Percentiles rank a stretch among this genome's conserved stretches.
Evolutionary conservation across 2,888 invertebrate genomes (phyloP).

Genomic region (Minunthozetes semirufus): DNA sequence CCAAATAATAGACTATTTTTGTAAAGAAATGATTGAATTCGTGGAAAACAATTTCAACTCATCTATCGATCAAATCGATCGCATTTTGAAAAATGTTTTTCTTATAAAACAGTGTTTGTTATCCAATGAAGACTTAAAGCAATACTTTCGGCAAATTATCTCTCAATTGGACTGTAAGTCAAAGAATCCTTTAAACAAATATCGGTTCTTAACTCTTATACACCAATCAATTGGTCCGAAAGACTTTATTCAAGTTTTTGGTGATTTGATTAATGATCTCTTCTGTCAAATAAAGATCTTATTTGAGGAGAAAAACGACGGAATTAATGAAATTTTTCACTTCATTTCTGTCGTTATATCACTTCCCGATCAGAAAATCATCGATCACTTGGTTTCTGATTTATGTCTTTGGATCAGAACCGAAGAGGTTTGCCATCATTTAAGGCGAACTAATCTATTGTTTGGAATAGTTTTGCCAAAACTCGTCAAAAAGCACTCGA

Average conservation of each 20-base stretch:
- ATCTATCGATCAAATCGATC: slow-evolving; percentile 5
- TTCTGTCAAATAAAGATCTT: neutral
- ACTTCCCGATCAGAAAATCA: neutral
- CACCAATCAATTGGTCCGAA: slow-evolving; percentile 18
- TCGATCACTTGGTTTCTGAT: neutral
- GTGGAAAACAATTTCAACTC: slow-evolving; percentile 17
- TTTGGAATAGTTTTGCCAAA: slow-evolving; percentile 29
- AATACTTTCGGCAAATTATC: neutral
- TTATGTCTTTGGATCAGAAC: slow-evolving; percentile 10
- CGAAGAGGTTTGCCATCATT: neutral
- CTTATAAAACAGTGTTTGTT: slow-evolving; percentile 6
- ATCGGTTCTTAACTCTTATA: neutral
- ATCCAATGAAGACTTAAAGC: neutral
- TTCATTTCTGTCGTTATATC: slow-evolving; percentile 15
- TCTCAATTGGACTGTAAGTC: slow-evolving; percentile 11
- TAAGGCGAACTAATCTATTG: neutral
- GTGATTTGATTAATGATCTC: neutral
- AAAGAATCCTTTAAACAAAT: slow-evolving; percentile 11
- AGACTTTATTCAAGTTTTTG: slow-evolving; percentile 6
- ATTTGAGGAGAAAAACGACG: slow-evolving; percentile 1
- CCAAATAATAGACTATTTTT: neutral
- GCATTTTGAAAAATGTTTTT: neutral
- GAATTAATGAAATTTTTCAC: slow-evolving; percentile 16
- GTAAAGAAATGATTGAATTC: slow-evolving; percentile 9
- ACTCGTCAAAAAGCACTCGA: slow-evolving; percentile 25